Evolutionary conservation across 2,113 vertebrate genomes (phyloP).

Genomic region (Prionailurus viverrinus): DNA sequence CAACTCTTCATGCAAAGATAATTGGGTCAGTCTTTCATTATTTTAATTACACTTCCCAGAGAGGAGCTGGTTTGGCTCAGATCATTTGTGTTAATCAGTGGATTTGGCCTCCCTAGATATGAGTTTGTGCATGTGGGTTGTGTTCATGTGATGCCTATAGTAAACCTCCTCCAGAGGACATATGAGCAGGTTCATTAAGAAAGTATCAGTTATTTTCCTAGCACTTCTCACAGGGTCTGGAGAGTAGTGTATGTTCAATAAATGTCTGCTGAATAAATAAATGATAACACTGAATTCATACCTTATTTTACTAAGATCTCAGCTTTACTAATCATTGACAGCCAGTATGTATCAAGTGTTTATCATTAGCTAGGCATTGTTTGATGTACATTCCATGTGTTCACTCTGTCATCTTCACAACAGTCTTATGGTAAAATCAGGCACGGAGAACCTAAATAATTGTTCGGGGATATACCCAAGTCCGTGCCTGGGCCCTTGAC

Average conservation of each 20-base stretch:
- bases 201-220: not conserved
- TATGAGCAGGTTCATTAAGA: not conserved
- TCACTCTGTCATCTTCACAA: not conserved
- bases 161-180: not conserved
- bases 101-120: not conserved
- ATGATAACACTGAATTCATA: not conserved
- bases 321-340: not conserved
- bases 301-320: not conserved
- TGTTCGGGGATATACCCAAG: no score
- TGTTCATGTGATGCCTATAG: not conserved
- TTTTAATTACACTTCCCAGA: constrained; percentile 23
- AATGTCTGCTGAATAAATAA: not conserved
- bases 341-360: not conserved
- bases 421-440: not conserved
- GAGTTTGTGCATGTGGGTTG: not conserved
- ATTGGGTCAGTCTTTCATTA: not conserved
- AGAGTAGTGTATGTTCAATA: not conserved
- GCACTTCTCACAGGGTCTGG: not conserved
- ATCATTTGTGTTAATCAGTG: not conserved
- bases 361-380: not conserved
- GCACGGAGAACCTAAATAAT: not conserved
- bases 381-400: not conserved
- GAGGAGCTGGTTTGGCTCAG: not conserved
- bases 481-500: no score
- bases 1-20: not conserved